These are phyloP conservation scores for Maniola hyperantus DNA, from an alignment of 2,888 invertebrate genomes.

Conservation along the genomic window DNA sequence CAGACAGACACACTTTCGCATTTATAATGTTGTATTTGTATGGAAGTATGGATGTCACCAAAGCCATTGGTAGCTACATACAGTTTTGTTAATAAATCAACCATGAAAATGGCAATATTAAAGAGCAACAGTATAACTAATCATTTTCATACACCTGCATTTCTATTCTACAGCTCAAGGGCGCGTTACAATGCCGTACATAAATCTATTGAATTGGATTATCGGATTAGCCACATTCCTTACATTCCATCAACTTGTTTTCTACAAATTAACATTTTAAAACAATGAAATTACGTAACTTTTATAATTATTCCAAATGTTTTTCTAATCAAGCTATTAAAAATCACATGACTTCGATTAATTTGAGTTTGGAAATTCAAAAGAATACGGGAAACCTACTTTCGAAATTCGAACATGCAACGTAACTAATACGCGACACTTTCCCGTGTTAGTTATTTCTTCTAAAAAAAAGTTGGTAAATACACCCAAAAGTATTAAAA, in stretches of 20 bases:
- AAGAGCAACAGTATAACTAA: conserved; percentile 28
- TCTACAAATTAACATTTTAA: background rate
- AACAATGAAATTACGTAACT: conserved; percentile 21
- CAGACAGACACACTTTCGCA: too few species aligned
- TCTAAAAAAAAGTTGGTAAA: conserved; percentile 17
- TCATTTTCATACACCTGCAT: conserved; percentile 30
- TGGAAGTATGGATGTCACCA: too few species aligned
- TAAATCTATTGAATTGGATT: conserved; percentile 23
- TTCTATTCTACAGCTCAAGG: conserved; percentile 29
- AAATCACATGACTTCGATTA: background rate
- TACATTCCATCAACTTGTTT: conserved; percentile 24
- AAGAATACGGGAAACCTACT: conserved; percentile 31
- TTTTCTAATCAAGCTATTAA: conserved; percentile 6
- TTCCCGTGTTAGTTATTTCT: conserved; percentile 23
- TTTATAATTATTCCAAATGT: background rate
- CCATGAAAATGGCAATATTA: conserved; percentile 12
- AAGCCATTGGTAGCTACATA: too few species aligned
- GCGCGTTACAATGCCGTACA: conserved; percentile 29
- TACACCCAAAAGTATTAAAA: conserved; percentile 14
- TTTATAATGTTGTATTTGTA: too few species aligned
- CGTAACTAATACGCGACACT: conserved; percentile 36
- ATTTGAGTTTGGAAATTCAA: conserved; percentile 3
- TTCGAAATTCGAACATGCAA: conserved; percentile 36
- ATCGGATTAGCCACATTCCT: conserved; percentile 29
- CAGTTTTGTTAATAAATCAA: background rate